Conservation (phyloP, 2,113 vertebrate genomes). For the Gallinago undulata region DNA sequence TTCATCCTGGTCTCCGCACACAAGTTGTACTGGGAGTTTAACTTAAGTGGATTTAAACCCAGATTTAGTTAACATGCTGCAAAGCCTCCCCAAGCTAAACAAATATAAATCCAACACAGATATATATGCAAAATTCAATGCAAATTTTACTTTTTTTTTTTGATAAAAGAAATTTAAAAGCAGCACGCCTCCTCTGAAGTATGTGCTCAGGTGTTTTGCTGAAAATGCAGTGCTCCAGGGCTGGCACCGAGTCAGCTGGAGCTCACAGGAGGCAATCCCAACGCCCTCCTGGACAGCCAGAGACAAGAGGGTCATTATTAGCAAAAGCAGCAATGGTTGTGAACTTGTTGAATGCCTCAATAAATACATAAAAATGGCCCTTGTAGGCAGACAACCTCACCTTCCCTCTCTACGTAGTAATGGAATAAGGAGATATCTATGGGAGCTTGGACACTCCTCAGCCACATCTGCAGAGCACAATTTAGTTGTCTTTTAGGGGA, state of each 20-base stretch:
- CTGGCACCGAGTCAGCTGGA: neutral
- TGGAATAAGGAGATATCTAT: neutral
- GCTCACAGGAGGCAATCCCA: neutral
- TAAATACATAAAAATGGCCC: neutral
- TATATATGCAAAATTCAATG: neutral
- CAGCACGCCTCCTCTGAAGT: neutral
- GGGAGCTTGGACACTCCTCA: neutral
- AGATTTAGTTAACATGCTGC: conserved; percentile 16
- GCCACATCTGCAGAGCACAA: neutral
- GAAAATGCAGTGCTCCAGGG: neutral
- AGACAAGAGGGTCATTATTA: neutral
- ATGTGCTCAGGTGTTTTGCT: neutral
- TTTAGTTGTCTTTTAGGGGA: neutral
- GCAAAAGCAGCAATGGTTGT: neutral
- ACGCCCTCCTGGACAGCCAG: neutral
- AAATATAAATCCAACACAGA: neutral
- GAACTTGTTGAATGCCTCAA: neutral
- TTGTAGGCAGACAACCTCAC: neutral
- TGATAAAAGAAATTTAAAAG: neutral
- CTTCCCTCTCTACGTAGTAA: neutral
- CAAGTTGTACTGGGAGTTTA: neutral
- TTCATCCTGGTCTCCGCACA: neutral
- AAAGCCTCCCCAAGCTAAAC: conserved; percentile 8
- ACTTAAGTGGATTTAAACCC: conserved; percentile 28
- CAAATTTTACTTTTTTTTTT: neutral